Evolutionary conservation across 2,797 vertebrate genomes (phyloP).

Genomic region (Malurus leucopterus): DNA sequence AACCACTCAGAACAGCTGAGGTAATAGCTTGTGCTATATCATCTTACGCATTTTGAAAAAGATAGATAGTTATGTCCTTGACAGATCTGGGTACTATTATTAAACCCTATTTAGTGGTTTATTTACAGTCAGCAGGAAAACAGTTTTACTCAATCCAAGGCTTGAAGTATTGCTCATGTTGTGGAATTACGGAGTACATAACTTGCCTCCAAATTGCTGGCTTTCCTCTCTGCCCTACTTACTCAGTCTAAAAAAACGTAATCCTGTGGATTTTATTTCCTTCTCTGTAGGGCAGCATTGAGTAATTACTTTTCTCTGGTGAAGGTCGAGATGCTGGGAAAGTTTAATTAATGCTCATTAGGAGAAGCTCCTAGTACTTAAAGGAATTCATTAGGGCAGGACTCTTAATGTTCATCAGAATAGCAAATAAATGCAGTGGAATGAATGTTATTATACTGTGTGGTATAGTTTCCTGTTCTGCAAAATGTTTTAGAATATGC

Average conservation of each 20-base stretch:
- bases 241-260: not conserved
- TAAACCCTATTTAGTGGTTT: not conserved
- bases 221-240: constrained; percentile 46
- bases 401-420: not conserved
- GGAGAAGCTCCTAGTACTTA: constrained; percentile 11
- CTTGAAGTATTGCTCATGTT: not conserved
- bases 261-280: constrained; percentile 51
- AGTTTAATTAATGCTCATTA: constrained; percentile 55
- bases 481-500: not conserved
- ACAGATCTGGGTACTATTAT: not conserved
- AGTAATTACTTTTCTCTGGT: constrained; percentile 57
- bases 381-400: constrained; percentile 2
- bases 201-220: not conserved
- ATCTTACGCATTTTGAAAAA: not conserved
- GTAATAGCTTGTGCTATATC: not conserved
- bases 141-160: not conserved
- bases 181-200: not conserved
- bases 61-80: not conserved
- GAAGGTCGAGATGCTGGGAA: constrained; percentile 26
- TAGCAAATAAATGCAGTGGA: not conserved
- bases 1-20: not conserved
- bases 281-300: constrained; percentile 34
- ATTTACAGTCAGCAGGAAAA: not conserved
- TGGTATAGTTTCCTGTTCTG: not conserved
- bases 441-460: not conserved